Evolutionary conservation across 2,797 vertebrate genomes (phyloP).

Genomic region (Graptemys geographica): DNA sequence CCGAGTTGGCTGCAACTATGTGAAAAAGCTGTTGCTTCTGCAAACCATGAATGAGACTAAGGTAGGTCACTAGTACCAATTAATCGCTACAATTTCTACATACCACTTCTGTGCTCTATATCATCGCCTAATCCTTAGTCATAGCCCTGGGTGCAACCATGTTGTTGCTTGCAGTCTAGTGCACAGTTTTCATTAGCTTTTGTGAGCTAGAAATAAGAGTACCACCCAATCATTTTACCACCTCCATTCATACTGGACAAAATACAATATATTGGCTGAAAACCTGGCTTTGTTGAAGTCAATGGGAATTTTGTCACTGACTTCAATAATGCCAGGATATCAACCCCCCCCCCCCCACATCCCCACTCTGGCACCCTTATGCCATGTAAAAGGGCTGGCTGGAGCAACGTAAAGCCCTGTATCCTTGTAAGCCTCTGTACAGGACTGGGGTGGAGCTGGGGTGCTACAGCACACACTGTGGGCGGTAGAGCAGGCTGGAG

Average conservation of each 20-base stretch:
- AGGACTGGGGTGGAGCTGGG: not conserved
- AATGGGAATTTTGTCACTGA: not conserved
- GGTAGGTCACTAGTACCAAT: not conserved
- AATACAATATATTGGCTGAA: not conserved
- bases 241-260: not conserved
- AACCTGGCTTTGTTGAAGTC: not conserved
- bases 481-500: not conserved
- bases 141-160: not conserved
- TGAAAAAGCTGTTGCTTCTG: not conserved
- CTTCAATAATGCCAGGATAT: not conserved
- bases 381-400: not conserved
- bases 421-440: not conserved
- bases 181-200: not conserved
- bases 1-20: conserved; percentile 1
- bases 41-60: not conserved
- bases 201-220: not conserved
- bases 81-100: not conserved
- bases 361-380: too few species aligned
- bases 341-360: too few species aligned
- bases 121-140: not conserved
- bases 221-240: not conserved
- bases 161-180: not conserved
- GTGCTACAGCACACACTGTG: not conserved
- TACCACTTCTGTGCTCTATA: fast-evolving
- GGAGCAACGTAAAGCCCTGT: not conserved